Evolutionary conservation across 2,113 vertebrate species (phyloP).

Genomic region (Salvelinus namaycush): DNA sequence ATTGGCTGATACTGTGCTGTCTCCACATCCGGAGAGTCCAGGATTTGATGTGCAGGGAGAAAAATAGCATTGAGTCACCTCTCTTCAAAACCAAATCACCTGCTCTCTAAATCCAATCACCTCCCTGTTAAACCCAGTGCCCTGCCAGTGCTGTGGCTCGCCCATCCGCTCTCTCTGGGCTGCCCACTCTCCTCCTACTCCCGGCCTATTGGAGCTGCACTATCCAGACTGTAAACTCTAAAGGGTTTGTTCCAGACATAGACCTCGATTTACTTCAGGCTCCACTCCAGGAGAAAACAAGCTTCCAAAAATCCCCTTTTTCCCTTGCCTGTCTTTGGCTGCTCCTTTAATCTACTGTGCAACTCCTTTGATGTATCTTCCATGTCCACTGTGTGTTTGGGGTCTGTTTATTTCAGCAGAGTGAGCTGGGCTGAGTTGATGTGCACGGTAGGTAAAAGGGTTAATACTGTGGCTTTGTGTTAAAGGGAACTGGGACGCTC

Average conservation of each 20-base stretch:
- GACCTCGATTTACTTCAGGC: constrained; percentile 68
- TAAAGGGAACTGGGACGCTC: background rate
- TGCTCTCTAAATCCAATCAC: constrained; percentile 61
- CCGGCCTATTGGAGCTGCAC: constrained; percentile 4
- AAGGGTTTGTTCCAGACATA: constrained; percentile 65
- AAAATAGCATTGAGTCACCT: constrained; percentile 61
- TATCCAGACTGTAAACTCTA: constrained; percentile 59
- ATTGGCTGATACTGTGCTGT: background rate
- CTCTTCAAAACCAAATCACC: constrained; percentile 65
- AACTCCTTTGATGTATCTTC: constrained; percentile 52
- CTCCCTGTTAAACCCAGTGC: constrained; percentile 54
- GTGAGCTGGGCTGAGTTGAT: constrained; percentile 48
- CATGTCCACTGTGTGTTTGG: constrained; percentile 47
- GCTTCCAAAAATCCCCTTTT: constrained; percentile 43
- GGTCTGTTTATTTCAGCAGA: constrained; percentile 34
- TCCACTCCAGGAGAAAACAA: constrained; percentile 41
- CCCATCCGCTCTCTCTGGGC: constrained; percentile 56
- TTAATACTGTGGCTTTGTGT: constrained; percentile 15
- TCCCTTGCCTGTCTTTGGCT: constrained; percentile 40
- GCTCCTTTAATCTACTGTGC: constrained; percentile 34
- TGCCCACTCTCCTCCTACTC: constrained; percentile 11
- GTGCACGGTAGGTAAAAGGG: constrained; percentile 27
- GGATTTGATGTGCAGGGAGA: constrained; percentile 41
- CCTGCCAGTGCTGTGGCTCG: constrained; percentile 52
- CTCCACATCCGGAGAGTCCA: background rate